phyloP scores from a whole-genome alignment of 2,113 vertebrate genomes.

The Scomber colias region DNA sequence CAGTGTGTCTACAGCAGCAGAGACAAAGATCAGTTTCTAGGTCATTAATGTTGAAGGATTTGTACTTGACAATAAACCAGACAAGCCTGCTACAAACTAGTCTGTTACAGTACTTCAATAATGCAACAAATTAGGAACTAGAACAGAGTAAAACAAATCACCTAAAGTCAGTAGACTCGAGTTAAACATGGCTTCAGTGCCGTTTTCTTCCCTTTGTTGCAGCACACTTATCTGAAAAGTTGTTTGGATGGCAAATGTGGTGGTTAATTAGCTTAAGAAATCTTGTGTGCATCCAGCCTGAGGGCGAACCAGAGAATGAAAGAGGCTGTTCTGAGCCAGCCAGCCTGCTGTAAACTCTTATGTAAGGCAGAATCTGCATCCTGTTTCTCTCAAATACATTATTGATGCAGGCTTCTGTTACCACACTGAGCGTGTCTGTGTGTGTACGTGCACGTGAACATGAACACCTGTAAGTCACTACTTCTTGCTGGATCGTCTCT shows the following conservation, averaged over 20 bases:
- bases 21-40: constrained; percentile 24
- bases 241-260: constrained; percentile 63
- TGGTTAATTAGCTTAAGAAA: constrained; percentile 68
- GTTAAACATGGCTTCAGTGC: constrained; percentile 34
- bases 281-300: constrained; percentile 60
- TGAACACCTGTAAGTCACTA: constrained; percentile 57
- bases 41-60: constrained; percentile 18
- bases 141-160: constrained; percentile 46
- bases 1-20: constrained; percentile 5
- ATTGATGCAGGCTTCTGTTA: constrained; percentile 74
- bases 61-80: background rate
- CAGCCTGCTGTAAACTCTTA: constrained; percentile 65
- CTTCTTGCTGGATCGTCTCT: constrained; percentile 18
- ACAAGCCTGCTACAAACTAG: constrained; percentile 18
- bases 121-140: constrained; percentile 22
- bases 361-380: constrained; percentile 68
- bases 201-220: constrained; percentile 34
- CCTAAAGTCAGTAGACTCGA: constrained; percentile 38
- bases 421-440: constrained; percentile 45
- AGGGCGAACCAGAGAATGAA: constrained; percentile 52
- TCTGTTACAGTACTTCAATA: constrained; percentile 35
- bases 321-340: constrained; percentile 50
- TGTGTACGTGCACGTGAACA: constrained; percentile 35
- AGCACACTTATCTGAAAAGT: constrained; percentile 54
- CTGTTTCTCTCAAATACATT: constrained; percentile 72